phyloP scores from a whole-genome alignment of 2,113 vertebrate species.

The Microtus pennsylvanicus region DNA sequence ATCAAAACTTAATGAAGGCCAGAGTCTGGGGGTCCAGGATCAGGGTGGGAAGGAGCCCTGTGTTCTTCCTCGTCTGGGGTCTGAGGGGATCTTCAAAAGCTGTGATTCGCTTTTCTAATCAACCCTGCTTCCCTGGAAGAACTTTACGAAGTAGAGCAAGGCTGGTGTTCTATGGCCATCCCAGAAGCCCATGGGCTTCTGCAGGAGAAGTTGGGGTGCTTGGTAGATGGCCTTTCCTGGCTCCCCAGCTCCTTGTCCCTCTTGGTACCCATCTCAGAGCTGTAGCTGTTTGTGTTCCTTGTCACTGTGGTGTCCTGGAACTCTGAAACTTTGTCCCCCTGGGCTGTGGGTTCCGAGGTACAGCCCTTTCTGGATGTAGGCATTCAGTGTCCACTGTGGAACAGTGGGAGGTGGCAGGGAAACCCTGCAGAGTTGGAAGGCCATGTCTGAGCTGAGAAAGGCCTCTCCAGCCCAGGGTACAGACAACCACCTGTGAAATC shows the following conservation, averaged over 20 bases:
- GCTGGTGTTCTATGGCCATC: constrained; percentile 59
- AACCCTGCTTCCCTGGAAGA: constrained; percentile 83
- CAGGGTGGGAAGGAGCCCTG: constrained; percentile 41
- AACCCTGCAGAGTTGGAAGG: background rate
- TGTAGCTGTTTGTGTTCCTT: background rate
- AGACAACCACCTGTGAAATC: background rate
- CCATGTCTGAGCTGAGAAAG: fast-evolving
- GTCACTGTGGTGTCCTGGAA: background rate
- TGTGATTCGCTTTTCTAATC: constrained; percentile 84
- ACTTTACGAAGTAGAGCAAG: constrained; percentile 74
- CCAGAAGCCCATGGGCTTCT: background rate
- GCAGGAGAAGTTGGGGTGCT: background rate
- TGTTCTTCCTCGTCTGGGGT: constrained; percentile 78
- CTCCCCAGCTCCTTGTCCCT: background rate
- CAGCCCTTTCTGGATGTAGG: background rate
- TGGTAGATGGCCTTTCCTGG: background rate
- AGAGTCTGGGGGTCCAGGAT: constrained; percentile 64
- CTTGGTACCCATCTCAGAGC: background rate
- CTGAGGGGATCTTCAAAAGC: constrained; percentile 84
- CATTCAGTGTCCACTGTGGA: background rate
- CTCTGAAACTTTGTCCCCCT: background rate
- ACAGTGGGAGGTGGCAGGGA: background rate
- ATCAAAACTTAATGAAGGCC: constrained; percentile 86
- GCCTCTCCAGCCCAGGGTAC: background rate
- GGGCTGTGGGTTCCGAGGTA: background rate